Evolutionary conservation across 2,888 invertebrate species (phyloP), one percentile per base, ranked within the genome.

Genomic region (Pterostichus madidus): DNA sequence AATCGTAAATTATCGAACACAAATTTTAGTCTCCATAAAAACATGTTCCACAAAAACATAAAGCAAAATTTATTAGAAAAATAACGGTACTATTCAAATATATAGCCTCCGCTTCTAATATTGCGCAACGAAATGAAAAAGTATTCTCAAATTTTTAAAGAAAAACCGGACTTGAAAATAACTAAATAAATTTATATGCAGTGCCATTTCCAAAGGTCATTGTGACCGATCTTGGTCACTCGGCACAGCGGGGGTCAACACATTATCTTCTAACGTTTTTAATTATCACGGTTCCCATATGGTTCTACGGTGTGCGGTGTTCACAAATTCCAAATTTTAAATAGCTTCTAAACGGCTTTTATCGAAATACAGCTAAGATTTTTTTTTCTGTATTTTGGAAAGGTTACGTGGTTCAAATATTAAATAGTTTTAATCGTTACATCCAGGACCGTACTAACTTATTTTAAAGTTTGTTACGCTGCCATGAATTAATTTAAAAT

Each of bases 251-350:
- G 71, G 71, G 46, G 71, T 71, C 71, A 71, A 15, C 35, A 17
- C 13, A 68, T 68, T 68, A 68, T 44, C 15, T n/a, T 71, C 46
- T 71, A 71, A 71, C 46, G 71, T 71, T 46, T 71, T 71, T 71
- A 71, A 71, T 71, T 71, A 71, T 17, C 24, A 8, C 15, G 24
- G 44, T 71, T 71, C 71, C 71, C 71, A 71, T 71, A 46, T 46
- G 6, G 24, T 53, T 3, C 44, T 35, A 5, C 13, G 39, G 11
- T 64, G 64, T 64, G 6, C 13, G 39, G 11, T 64, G 64, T 64
- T 31, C 59, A 59, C 4, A 31, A 17, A 64, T 64, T 31, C n/a
- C 5, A 64, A 64, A 61, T 32, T 15, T 61, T 61, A 32, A 32
- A 61, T 61, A 64, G 64, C 59, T 59, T 59, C 24, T 59, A 59